Evolutionary conservation across 1,140 invertebrate genomes (phyloP).

Genomic region (Aphaenogaster rudis): DNA sequence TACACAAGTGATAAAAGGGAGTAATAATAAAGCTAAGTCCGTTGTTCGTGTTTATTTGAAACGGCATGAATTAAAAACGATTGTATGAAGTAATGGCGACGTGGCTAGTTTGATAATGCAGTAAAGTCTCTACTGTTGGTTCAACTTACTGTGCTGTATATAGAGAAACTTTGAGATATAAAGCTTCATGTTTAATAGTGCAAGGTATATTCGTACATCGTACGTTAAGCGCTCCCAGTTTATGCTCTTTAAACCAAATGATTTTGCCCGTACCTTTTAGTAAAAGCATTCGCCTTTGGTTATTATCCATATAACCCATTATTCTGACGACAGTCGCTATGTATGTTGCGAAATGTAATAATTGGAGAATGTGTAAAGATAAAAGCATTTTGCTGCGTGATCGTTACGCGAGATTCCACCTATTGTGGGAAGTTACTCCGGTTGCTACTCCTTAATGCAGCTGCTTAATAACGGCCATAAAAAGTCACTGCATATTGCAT

Average conservation of each 20-base stretch:
- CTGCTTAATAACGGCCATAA: conserved; percentile 23
- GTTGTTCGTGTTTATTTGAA: conserved; percentile 13
- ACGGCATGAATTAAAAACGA: conserved; percentile 19
- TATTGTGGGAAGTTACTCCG: background rate
- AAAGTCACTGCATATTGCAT: conserved; percentile 18
- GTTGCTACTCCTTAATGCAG: background rate
- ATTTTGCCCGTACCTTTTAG: conserved; percentile 10
- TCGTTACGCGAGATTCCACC: conserved; percentile 30
- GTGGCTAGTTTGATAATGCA: conserved; percentile 12
- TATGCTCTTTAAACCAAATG: conserved; percentile 47
- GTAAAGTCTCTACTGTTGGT: conserved; percentile 15
- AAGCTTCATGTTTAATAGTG: conserved; percentile 37
- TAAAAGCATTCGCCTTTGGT: conserved; percentile 30
- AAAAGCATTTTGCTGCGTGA: conserved; percentile 29
- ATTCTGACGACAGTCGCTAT: background rate
- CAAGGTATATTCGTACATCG: conserved; percentile 9
- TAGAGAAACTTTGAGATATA: conserved; percentile 25
- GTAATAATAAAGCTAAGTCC: background rate
- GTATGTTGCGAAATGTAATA: conserved; percentile 35
- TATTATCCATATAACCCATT: conserved; percentile 38
- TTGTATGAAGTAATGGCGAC: background rate
- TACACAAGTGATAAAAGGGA: background rate
- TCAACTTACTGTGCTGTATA: background rate
- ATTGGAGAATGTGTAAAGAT: conserved; percentile 35
- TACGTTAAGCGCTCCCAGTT: conserved; percentile 30